phyloP scores from a whole-genome alignment of 2,888 invertebrate genomes.

The Toxonevra muliebris region DNA sequence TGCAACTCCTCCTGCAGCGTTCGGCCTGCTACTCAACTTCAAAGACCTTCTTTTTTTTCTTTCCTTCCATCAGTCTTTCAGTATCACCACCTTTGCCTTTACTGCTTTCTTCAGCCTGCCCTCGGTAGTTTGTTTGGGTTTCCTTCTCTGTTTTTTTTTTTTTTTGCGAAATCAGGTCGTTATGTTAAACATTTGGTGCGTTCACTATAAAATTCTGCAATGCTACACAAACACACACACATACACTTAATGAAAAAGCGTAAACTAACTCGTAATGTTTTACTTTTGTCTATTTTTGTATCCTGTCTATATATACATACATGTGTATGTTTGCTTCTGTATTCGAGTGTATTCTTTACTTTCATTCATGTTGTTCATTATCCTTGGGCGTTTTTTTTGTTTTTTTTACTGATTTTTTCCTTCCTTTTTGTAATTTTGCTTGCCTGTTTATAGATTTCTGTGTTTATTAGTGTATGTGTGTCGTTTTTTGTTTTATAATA shows the following conservation, averaged over 20 bases:
- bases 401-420: background rate
- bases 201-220: no score
- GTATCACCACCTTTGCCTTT: background rate
- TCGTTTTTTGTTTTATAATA: no score
- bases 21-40: conserved; percentile 4
- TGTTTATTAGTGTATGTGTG: no score
- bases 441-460: no score
- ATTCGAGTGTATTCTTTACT: conserved; percentile 2
- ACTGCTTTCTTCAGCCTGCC: background rate
- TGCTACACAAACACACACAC: no score
- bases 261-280: background rate
- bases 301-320: background rate
- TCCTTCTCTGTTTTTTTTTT: background rate
- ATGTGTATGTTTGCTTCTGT: conserved; percentile 6
- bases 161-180: conserved; percentile 26
- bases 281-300: background rate
- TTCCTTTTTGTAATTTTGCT: background rate
- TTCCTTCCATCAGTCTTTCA: no score
- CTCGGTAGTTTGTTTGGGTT: background rate
- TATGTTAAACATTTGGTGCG: conserved; percentile 27
- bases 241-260: background rate
- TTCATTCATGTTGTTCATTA: conserved; percentile 20
- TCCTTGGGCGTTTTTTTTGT: conserved; percentile 20
- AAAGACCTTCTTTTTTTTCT: background rate
- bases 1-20: background rate